Percentiles rank a stretch among this genome's conserved stretches.
Evolutionary conservation across 1,140 invertebrate species (phyloP).

Genomic region (Asbolus verrucosus): DNA sequence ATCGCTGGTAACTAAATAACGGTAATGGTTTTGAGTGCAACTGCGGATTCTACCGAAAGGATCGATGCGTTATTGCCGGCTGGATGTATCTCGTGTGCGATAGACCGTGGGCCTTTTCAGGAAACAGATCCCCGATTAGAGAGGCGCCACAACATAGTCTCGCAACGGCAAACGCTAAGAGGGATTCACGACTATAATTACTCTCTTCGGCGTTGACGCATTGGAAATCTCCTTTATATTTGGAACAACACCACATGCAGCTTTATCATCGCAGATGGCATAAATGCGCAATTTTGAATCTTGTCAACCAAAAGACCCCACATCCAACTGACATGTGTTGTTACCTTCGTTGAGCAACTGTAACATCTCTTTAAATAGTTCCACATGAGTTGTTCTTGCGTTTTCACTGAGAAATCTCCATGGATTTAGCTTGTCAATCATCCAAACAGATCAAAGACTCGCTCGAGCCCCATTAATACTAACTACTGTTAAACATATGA

Average conservation of each 20-base stretch:
- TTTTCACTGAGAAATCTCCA: conserved; percentile 16
- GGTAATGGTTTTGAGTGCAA: conserved; percentile 23
- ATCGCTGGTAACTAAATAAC: conserved; percentile 24
- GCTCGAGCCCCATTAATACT: conserved; percentile 9
- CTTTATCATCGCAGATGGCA: conserved; percentile 3
- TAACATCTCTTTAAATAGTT: conserved; percentile 32
- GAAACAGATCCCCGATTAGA: conserved; percentile 26
- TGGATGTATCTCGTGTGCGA: conserved; percentile 25
- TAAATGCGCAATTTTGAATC: conserved; percentile 27
- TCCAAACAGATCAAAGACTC: conserved; percentile 17
- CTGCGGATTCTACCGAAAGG: conserved; percentile 4
- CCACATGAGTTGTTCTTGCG: conserved; percentile 12
- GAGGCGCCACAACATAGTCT: conserved; percentile 21
- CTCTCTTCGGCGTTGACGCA: conserved; percentile 22
- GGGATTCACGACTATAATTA: conserved; percentile 18
- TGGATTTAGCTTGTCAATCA: conserved; percentile 20
- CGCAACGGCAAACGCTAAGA: not conserved
- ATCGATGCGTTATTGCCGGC: conserved; percentile 22
- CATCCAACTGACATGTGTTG: conserved; percentile 18
- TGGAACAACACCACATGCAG: conserved; percentile 21
- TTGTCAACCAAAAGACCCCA: not conserved
- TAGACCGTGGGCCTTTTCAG: conserved; percentile 28
- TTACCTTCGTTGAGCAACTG: conserved; percentile 13
- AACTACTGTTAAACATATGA: conserved; percentile 31
- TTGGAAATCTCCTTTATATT: conserved; percentile 26